Base-by-base conservation (phyloP, 2,113 vertebrate species). In the Rostratula benghalensis region DNA sequence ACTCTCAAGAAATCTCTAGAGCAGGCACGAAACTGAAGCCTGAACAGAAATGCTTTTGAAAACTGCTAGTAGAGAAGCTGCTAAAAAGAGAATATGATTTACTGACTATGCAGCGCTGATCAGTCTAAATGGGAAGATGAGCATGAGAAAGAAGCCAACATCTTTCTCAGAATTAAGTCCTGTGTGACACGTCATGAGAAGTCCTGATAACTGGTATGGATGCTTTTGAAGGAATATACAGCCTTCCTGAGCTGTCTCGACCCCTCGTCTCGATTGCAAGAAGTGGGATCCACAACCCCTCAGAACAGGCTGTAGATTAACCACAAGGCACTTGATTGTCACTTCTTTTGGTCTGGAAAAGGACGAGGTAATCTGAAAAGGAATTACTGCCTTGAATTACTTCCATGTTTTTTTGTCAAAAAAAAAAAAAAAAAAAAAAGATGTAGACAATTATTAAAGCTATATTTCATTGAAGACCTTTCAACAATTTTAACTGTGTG, bases 51-150 rank as follows among this genome's bases (percentile, higher is more conserved):
- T 15, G 33, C 65, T 56, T 88, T 41, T 50, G 41, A 83, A 92
- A 69, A 46, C 30, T 57, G 54, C 53, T 83, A 20, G 39, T 68
- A 71, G 35, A 39, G 85, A 79, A 64, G 46, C 14, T 51, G 39
- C 27, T 39, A 60, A 83, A 71, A 41, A 30, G 10, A 71, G 41
- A 90, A 35, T 28, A 37, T 20, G 48, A 79, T 73, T 73, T 90
- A 73, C n/a, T n/a, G 48, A 48, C 84, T 46, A 12, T 0, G 5
- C 61, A 76, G 33, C 9, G 48, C 50, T 0, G 2, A 73, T 33
- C 48, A 33, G 25, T 43, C 70, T 65, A 69, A 79, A 90, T 6
- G 21, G 69, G 60, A 84, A 84, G 70, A 74, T 2, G 25, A 7
- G 21, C 33, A 16, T 14, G 65, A 93, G 65, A 85, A 96, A 30